Evolutionary conservation across 1,140 invertebrate genomes (phyloP).

Genomic region (Lepidurus packardi): DNA sequence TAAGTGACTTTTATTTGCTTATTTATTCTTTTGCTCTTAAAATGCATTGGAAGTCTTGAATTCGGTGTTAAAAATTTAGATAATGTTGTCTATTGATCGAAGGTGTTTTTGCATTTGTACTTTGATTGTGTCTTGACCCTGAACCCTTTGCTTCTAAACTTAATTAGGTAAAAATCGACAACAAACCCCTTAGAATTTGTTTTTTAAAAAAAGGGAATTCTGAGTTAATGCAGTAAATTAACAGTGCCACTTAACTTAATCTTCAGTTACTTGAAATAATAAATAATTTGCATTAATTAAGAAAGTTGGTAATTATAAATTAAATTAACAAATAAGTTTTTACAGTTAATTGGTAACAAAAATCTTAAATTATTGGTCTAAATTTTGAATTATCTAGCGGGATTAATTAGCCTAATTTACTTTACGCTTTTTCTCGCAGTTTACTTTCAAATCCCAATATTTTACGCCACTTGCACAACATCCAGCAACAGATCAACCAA

Average conservation of each 20-base stretch:
- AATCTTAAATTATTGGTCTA: background rate
- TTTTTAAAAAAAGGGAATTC: too few species aligned
- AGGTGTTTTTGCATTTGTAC: too few species aligned
- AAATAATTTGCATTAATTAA: too few species aligned
- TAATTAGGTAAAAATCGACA: too few species aligned
- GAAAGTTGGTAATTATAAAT: background rate
- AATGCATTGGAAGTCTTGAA: background rate
- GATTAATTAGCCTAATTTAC: background rate
- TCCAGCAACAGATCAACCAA: conserved; percentile 50
- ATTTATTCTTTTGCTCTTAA: background rate
- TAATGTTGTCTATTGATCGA: too few species aligned
- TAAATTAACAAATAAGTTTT: background rate
- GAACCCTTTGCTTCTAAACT: too few species aligned
- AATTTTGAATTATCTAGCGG: background rate
- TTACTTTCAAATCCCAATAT: conserved; percentile 67
- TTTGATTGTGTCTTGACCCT: too few species aligned
- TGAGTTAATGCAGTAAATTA: too few species aligned
- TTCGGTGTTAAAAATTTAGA: background rate
- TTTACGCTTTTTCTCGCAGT: conserved; percentile 41
- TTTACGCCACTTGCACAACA: conserved; percentile 60
- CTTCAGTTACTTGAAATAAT: too few species aligned
- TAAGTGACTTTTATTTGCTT: conserved; percentile 33
- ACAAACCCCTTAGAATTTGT: too few species aligned
- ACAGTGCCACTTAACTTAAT: too few species aligned
- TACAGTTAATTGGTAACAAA: background rate